Evolutionary conservation across 2,797 vertebrate genomes (phyloP).

Genomic region (Falco biarmicus): DNA sequence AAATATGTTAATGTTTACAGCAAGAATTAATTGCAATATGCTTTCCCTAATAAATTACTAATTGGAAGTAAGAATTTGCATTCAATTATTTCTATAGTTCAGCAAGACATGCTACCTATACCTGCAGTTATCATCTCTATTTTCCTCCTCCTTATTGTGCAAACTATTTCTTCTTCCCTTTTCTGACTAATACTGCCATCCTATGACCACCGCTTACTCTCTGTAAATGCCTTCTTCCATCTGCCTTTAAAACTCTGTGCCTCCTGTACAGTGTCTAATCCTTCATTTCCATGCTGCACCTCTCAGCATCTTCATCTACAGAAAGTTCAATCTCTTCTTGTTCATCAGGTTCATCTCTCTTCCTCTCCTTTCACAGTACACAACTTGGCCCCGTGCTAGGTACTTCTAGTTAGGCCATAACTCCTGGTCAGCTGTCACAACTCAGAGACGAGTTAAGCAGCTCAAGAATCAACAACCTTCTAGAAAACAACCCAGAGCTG

Average conservation of each 20-base stretch:
- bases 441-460: not conserved
- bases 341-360: not conserved
- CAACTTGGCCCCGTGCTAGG: not conserved
- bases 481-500: not conserved
- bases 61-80: not conserved
- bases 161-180: not conserved
- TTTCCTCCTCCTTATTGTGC: not conserved
- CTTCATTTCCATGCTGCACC: not conserved
- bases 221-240: not conserved
- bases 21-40: constrained; percentile 11
- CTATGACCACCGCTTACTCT: not conserved
- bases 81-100: not conserved
- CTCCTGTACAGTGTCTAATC: not conserved
- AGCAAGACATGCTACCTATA: not conserved
- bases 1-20: not conserved
- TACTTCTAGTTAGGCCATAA: not conserved
- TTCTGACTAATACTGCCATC: not conserved
- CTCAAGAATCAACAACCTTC: not conserved
- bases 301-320: not conserved
- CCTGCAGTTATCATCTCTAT: not conserved
- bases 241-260: not conserved
- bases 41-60: constrained; percentile 3
- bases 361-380: not conserved
- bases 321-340: not conserved
- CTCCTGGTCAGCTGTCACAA: not conserved